Evolutionary conservation across 2,113 vertebrate genomes (phyloP).

Genomic region (Gobio gobio): DNA sequence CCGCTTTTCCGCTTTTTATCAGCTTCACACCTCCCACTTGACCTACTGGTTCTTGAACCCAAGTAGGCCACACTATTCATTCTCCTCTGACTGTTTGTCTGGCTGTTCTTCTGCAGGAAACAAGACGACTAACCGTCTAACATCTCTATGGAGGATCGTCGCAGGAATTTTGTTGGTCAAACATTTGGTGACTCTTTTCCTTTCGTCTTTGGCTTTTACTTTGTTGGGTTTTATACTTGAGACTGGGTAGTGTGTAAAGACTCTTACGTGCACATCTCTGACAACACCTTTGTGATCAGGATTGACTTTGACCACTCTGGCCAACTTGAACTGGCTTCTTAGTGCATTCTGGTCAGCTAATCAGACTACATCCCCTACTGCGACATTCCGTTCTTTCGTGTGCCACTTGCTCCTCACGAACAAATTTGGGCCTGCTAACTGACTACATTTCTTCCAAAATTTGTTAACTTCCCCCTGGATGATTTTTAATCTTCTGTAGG

Average conservation of each 20-base stretch:
- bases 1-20: not conserved
- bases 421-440: conserved; percentile 22
- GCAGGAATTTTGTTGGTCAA: not conserved
- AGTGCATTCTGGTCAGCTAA: not conserved
- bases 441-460: conserved; percentile 49
- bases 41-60: not conserved
- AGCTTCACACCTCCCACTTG: not conserved
- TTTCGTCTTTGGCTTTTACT: not conserved
- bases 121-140: not conserved
- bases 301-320: not conserved
- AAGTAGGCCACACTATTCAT: not conserved
- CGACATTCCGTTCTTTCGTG: not conserved
- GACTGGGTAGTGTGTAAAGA: not conserved
- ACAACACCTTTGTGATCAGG: not conserved
- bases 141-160: not conserved
- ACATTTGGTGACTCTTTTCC: not conserved
- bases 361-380: not conserved
- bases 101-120: not conserved
- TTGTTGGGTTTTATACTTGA: not conserved
- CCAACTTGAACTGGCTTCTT: not conserved
- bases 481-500: conserved; percentile 34
- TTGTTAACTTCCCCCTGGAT: conserved; percentile 40
- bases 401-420: not conserved
- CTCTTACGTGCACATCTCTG: not conserved
- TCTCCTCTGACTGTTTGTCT: not conserved